phyloP scores from a whole-genome alignment of 2,113 vertebrate species.

The Periophthalmus modestus region DNA sequence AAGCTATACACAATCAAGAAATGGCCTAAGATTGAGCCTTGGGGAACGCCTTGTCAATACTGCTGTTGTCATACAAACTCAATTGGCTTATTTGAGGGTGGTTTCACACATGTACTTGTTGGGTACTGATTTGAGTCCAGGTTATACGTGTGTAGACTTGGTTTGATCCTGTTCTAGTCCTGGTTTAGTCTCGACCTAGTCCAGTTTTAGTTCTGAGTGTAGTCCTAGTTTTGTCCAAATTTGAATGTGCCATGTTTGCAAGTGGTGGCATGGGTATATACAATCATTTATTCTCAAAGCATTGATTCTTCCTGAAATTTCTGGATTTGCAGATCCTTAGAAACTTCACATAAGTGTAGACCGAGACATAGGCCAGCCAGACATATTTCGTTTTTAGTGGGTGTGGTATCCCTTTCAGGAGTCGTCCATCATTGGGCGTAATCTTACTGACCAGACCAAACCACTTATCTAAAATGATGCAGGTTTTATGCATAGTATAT shows the following conservation, averaged over 20 bases:
- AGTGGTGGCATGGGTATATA: too few species aligned
- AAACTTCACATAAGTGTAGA: not conserved
- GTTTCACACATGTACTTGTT: too few species aligned
- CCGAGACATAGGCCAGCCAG: not conserved
- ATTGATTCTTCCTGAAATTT: not conserved
- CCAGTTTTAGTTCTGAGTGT: too few species aligned
- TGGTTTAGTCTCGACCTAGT: too few species aligned
- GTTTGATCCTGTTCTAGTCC: too few species aligned
- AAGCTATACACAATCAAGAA: not conserved
- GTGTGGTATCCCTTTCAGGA: not conserved
- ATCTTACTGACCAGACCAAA: constrained; percentile 1
- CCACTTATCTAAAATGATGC: constrained; percentile 2
- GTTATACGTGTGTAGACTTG: too few species aligned
- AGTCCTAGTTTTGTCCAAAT: too few species aligned
- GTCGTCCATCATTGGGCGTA: constrained; percentile 1
- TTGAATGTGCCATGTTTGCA: too few species aligned
- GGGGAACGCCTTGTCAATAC: not conserved
- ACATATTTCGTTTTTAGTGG: not conserved
- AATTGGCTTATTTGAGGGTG: not conserved
- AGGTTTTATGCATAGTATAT: not conserved
- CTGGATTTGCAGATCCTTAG: not conserved
- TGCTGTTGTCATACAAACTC: not conserved
- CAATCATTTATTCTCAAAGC: not conserved
- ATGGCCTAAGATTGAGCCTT: not conserved
- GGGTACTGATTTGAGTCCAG: too few species aligned